phyloP scores from a whole-genome alignment of 2,888 invertebrate genomes.

The Caenorhabditis wallacei region DNA sequence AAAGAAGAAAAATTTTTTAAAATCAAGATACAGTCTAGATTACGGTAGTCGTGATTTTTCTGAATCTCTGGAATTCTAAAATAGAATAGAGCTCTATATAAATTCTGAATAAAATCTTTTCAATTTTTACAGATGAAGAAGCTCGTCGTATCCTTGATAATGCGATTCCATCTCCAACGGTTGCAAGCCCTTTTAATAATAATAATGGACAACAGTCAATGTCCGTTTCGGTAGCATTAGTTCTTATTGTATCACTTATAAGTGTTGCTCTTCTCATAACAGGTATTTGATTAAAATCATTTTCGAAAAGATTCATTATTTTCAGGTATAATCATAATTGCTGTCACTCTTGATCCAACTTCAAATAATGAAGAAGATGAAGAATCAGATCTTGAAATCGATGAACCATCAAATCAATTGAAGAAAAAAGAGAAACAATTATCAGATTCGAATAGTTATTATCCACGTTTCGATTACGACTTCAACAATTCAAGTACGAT shows the following conservation, averaged over 20 bases:
- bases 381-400: constrained; percentile 61
- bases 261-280: constrained; percentile 64
- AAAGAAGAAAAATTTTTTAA: too few species aligned
- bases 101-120: too few species aligned
- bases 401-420: constrained; percentile 5
- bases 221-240: constrained; percentile 65
- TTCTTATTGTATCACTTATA: constrained; percentile 62
- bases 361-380: constrained; percentile 58
- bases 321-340: constrained; percentile 65
- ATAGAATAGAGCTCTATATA: too few species aligned
- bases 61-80: too few species aligned
- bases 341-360: constrained; percentile 63
- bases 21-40: too few species aligned
- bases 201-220: constrained; percentile 44
- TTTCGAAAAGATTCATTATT: neutral
- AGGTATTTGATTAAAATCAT: constrained; percentile 24
- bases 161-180: constrained; percentile 56
- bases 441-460: constrained; percentile 48
- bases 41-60: too few species aligned
- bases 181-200: constrained; percentile 20
- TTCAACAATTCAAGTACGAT: constrained; percentile 34
- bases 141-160: constrained; percentile 59
- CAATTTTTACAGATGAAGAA: constrained; percentile 64
- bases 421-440: constrained; percentile 35
- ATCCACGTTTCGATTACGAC: constrained; percentile 59